These are phyloP conservation scores for Sminthurinus aureus DNA, from an alignment of 2,888 invertebrate genomes.

Conservation along the genomic window DNA sequence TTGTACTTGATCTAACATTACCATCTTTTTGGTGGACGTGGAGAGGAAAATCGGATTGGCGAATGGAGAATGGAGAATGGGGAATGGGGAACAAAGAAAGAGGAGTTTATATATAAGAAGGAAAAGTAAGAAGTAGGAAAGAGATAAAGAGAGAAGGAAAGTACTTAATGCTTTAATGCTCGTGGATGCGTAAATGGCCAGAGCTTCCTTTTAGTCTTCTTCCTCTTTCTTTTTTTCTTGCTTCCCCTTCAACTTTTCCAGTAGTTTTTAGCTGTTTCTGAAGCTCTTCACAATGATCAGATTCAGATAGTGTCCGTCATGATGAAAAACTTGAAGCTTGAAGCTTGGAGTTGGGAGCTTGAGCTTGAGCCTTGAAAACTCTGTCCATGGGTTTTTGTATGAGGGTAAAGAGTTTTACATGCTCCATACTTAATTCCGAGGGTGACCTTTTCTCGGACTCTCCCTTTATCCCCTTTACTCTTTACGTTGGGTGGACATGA, in stretches of 20 bases:
- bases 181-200: conserved; percentile 46
- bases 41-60: conserved; percentile 34
- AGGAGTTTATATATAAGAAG: too few relatives aligned
- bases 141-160: not conserved
- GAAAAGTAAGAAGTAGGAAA: too few relatives aligned
- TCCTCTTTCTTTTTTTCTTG: not conserved
- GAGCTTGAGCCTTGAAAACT: not conserved
- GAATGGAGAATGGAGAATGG: conserved; percentile 14
- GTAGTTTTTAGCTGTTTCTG: not conserved
- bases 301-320: not conserved
- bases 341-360: too few relatives aligned
- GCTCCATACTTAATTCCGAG: not conserved
- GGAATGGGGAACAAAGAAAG: not conserved
- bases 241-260: too few relatives aligned
- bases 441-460: not conserved
- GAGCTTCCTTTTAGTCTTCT: conserved; percentile 30
- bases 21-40: conserved; percentile 4
- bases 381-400: not conserved
- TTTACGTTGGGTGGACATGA: not conserved
- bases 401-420: conserved; percentile 7
- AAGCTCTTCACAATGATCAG: not conserved
- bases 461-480: not conserved
- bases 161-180: conserved; percentile 44
- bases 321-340: conserved; percentile 1
- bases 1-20: conserved; percentile 14